phyloP scores from a whole-genome alignment of 1,140 invertebrate species.

The Ephestia elutella region DNA sequence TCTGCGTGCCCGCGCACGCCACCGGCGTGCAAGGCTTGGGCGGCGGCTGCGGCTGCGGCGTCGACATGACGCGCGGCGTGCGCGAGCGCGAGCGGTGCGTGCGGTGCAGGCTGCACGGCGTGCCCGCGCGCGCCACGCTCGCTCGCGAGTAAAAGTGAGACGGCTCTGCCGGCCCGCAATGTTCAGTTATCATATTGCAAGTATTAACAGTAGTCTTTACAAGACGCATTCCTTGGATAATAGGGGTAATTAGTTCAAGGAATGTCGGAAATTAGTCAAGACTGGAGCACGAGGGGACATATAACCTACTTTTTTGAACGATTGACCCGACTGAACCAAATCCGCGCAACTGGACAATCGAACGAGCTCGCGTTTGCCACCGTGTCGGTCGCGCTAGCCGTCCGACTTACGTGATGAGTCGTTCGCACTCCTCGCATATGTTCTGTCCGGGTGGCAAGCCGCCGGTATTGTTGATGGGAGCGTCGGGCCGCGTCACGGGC shows the following conservation, averaged over 20 bases:
- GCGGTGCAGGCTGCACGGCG: slow-evolving; percentile 44
- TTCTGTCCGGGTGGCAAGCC: slow-evolving; percentile 89
- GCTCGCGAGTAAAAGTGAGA: slow-evolving; percentile 66
- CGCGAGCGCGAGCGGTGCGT: slow-evolving; percentile 40
- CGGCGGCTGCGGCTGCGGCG: slow-evolving; percentile 22
- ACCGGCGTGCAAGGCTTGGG: slow-evolving; percentile 25
- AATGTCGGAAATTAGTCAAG: not conserved
- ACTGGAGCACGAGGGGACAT: not conserved
- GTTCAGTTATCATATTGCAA: slow-evolving; percentile 23
- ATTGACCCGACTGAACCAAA: slow-evolving; percentile 3
- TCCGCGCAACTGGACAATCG: not conserved
- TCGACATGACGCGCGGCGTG: slow-evolving; percentile 23
- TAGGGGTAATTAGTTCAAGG: slow-evolving; percentile 1
- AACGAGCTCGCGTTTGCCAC: slow-evolving; percentile 43
- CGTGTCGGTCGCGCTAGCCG: slow-evolving; percentile 52
- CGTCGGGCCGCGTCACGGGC: slow-evolving; percentile 82
- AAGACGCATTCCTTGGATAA: not conserved
- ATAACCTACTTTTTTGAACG: not conserved
- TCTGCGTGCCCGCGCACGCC: slow-evolving; percentile 38
- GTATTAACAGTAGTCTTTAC: not conserved
- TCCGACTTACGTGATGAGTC: slow-evolving; percentile 93
- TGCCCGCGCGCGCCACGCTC: slow-evolving; percentile 61
- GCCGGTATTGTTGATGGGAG: slow-evolving; percentile 77
- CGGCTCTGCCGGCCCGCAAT: slow-evolving; percentile 59
- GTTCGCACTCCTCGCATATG: slow-evolving; percentile 93